phyloP scores from a whole-genome alignment of 2,113 vertebrate genomes.

The Columba livia region DNA sequence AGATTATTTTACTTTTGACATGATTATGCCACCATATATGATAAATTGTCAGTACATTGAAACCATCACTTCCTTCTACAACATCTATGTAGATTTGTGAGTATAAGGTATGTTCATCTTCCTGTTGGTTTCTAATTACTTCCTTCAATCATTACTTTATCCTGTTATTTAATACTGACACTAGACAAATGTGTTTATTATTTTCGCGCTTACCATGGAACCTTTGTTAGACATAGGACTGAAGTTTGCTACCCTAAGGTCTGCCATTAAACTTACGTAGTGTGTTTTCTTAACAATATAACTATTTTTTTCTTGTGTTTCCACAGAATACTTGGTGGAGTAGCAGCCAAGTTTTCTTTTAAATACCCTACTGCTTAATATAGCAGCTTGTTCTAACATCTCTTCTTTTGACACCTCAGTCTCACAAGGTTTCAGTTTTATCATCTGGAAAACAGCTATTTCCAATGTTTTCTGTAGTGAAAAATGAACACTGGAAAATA shows the following conservation, averaged over 20 bases:
- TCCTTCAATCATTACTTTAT: not conserved
- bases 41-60: not conserved
- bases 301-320: not conserved
- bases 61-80: not conserved
- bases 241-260: not conserved
- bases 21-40: not conserved
- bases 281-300: not conserved
- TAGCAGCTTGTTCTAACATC: not conserved
- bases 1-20: not conserved
- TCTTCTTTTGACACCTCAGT: slow-evolving; percentile 3
- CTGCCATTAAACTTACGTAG: not conserved
- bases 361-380: not conserved
- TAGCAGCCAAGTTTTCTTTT: not conserved
- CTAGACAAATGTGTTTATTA: not conserved
- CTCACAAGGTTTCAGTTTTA: slow-evolving; percentile 5
- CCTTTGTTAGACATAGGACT: not conserved
- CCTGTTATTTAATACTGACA: not conserved
- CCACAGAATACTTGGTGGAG: not conserved
- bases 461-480: not conserved
- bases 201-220: not conserved
- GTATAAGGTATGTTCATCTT: not conserved
- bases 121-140: not conserved
- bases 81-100: not conserved
- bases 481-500: not conserved
- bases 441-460: not conserved